Evolutionary conservation across 2,888 invertebrate species (phyloP).

Genomic region (Deilephila porcellus): DNA sequence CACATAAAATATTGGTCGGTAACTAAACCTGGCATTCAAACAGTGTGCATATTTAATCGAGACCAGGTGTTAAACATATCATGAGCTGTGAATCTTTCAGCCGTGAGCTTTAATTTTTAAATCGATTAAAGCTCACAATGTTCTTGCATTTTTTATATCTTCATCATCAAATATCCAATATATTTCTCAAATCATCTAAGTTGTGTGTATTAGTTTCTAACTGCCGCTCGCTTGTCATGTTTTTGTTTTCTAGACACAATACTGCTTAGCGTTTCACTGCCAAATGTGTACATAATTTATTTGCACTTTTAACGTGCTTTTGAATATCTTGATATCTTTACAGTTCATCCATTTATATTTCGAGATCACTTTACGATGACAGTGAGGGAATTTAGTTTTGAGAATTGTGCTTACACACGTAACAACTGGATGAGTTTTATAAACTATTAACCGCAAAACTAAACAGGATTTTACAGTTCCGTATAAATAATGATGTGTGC

Average conservation of each 20-base stretch:
- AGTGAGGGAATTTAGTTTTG: not conserved
- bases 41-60: conserved; percentile 70
- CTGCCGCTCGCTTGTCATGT: conserved; percentile 62
- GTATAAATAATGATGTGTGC: conserved; percentile 5
- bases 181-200: conserved; percentile 51
- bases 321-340: conserved; percentile 9
- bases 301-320: conserved; percentile 48
- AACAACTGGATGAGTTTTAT: not conserved
- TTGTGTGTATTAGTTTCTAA: conserved; percentile 57
- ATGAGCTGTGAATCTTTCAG: conserved; percentile 64
- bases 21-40: conserved; percentile 63
- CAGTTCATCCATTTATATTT: not conserved
- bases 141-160: conserved; percentile 48
- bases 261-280: conserved; percentile 56
- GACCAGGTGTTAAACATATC: conserved; percentile 66
- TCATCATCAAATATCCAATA: conserved; percentile 50
- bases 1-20: conserved; percentile 64
- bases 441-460: not conserved
- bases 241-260: conserved; percentile 42
- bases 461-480: not conserved
- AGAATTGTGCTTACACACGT: conserved; percentile 2
- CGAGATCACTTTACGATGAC: not conserved
- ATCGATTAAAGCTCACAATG: conserved; percentile 49
- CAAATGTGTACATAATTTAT: conserved; percentile 47
- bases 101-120: conserved; percentile 62